These are phyloP conservation scores for Columba janthina DNA, from an alignment of 2,113 vertebrate genomes.

Conservation along the genomic window DNA sequence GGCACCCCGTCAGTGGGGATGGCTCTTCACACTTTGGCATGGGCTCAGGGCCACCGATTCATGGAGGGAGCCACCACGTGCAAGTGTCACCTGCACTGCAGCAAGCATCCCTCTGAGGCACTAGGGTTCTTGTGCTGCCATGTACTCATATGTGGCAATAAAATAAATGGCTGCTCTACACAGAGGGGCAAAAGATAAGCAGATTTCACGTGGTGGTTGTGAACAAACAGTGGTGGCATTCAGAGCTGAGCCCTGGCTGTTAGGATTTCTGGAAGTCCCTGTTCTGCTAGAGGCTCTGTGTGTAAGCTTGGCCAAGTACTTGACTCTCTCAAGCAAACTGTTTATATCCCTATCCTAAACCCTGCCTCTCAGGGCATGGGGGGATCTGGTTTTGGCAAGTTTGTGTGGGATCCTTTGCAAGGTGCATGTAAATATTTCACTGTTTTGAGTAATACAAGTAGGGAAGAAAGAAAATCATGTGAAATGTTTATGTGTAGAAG, in stretches of 20 bases:
- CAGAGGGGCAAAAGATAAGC: background rate
- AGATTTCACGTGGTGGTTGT: background rate
- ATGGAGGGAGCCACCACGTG: fast-evolving
- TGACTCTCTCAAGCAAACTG: background rate
- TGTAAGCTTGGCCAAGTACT: fast-evolving
- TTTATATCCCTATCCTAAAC: background rate
- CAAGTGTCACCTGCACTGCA: fast-evolving
- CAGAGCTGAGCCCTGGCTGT: background rate
- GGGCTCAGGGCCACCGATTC: fast-evolving
- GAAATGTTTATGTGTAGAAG: background rate
- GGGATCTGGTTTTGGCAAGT: background rate
- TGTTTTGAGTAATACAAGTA: background rate
- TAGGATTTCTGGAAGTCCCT: background rate
- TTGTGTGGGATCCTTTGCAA: background rate
- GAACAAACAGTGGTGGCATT: background rate
- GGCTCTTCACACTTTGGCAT: background rate
- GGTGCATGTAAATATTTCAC: background rate
- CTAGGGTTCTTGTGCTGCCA: background rate
- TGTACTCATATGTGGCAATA: background rate
- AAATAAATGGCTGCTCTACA: background rate
- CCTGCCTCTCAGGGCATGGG: background rate
- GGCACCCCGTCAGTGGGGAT: fast-evolving
- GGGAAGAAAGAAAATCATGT: background rate
- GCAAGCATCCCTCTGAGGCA: background rate
- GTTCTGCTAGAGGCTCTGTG: background rate